phyloP scores from a whole-genome alignment of 2,113 vertebrate species.

The Prochilodus magdalenae region DNA sequence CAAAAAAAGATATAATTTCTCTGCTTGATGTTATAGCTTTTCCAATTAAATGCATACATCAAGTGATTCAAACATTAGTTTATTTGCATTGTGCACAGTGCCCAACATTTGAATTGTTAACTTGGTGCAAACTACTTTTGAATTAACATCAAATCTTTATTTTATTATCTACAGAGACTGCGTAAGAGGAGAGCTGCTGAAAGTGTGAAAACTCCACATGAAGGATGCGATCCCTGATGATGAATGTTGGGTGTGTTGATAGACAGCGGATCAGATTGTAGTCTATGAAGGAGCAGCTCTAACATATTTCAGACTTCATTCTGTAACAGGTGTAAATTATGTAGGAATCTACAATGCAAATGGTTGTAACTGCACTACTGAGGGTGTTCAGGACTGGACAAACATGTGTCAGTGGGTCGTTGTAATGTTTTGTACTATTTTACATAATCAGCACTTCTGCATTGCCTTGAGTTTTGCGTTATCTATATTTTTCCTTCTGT shows the following conservation, averaged over 20 bases:
- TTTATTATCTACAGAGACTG: conserved; percentile 68
- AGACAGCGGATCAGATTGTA: conserved; percentile 83
- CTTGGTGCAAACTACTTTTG: too few relatives aligned
- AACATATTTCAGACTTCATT: conserved; percentile 34
- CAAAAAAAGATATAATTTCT: too few relatives aligned
- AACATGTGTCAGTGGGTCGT: conserved; percentile 76
- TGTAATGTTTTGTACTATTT: conserved; percentile 78
- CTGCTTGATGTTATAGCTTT: too few relatives aligned
- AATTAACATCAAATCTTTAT: too few relatives aligned
- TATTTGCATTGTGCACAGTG: too few relatives aligned
- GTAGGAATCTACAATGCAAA: conserved; percentile 52
- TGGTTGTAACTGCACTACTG: conserved; percentile 79
- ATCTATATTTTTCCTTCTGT: conserved; percentile 55
- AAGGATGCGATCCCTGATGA: neutral
- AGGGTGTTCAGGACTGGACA: conserved; percentile 74
- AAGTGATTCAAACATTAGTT: too few relatives aligned
- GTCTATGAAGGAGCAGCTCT: conserved; percentile 67
- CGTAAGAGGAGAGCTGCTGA: conserved; percentile 79
- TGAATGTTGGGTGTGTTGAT: conserved; percentile 60
- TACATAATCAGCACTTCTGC: conserved; percentile 82
- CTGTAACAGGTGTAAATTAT: neutral
- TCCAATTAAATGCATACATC: too few relatives aligned
- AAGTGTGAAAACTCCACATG: conserved; percentile 69
- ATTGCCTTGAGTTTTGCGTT: conserved; percentile 78
- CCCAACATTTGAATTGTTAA: neutral